These are phyloP conservation scores for Poliocrania exsul DNA, from an alignment of 2,797 vertebrate species.

Conservation along the genomic window DNA sequence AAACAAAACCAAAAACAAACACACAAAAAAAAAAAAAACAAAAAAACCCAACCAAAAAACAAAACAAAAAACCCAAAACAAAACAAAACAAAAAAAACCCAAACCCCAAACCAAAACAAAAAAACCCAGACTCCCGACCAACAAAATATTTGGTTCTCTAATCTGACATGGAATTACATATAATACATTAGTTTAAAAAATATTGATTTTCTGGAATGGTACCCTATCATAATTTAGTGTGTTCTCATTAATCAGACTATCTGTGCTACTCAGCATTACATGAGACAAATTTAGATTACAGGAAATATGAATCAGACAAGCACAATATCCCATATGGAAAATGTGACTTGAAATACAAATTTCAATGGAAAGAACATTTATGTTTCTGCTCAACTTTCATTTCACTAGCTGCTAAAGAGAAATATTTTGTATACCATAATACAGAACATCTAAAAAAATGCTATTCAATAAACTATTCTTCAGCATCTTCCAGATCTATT, in stretches of 20 bases:
- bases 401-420: neutral
- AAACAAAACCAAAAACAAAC: too few species aligned
- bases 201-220: neutral
- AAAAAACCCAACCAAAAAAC: too few species aligned
- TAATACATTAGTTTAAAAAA: neutral
- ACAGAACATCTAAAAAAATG: neutral
- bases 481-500: neutral
- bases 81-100: too few species aligned
- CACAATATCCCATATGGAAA: fast-evolving
- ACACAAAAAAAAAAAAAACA: too few species aligned
- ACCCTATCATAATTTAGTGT: neutral
- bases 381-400: neutral
- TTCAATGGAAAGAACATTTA: neutral
- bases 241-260: neutral
- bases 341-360: neutral
- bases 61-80: too few species aligned
- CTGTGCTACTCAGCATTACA: neutral
- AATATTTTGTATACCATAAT: neutral
- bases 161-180: neutral
- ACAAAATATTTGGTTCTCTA: neutral
- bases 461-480: neutral
- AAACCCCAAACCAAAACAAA: too few species aligned
- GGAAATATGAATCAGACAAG: neutral
- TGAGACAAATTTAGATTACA: neutral
- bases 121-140: too few species aligned